A percentile compares a stretch with the other conserved stretches of the same genome.
These are phyloP conservation scores for Sorex maritimensis DNA, from an alignment of 2,797 vertebrate species.

Conservation along the genomic window DNA sequence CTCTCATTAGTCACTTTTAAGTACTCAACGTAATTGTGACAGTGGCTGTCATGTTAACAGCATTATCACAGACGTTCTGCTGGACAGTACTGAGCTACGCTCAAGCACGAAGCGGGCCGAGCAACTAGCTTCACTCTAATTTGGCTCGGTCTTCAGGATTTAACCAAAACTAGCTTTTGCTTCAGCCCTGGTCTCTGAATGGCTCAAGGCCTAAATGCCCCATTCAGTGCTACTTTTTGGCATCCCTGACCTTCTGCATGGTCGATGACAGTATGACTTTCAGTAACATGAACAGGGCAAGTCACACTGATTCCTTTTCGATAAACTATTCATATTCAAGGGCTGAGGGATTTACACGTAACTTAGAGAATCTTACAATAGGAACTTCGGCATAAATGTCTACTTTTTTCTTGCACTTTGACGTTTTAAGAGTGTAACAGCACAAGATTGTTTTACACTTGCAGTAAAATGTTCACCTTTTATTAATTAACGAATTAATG, in stretches of 20 bases:
- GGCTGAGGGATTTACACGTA: background rate
- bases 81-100: background rate
- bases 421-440: no score
- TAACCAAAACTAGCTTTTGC: slow-evolving; percentile 17
- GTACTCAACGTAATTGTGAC: background rate
- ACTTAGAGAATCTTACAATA: background rate
- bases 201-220: background rate
- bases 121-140: background rate
- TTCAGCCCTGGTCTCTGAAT: slow-evolving; percentile 20
- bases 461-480: no score
- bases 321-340: slow-evolving; percentile 5
- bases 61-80: background rate
- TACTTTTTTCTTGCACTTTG: no score
- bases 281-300: background rate
- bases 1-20: background rate
- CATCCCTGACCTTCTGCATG: slow-evolving; percentile 1
- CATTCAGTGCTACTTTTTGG: background rate
- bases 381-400: no score
- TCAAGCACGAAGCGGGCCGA: background rate
- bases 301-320: slow-evolving; percentile 2
- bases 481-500: no score
- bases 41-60: background rate
- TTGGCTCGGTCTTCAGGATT: slow-evolving; percentile 17
- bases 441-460: no score
- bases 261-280: background rate